Evolutionary conservation across 1,140 invertebrate genomes (phyloP).

Genomic region (Mya arenaria): DNA sequence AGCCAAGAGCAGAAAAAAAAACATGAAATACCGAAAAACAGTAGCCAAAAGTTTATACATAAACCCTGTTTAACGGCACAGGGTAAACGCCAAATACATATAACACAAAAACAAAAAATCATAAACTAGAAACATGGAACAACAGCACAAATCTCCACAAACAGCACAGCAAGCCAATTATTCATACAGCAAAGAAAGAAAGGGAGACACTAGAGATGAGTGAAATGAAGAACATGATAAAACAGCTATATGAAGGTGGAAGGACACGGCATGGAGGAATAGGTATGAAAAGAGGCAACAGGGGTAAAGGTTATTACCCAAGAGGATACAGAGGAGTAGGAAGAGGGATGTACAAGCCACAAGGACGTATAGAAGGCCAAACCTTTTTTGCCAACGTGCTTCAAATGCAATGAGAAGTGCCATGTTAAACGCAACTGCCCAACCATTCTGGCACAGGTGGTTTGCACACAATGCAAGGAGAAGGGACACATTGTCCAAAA

Average conservation of each 20-base stretch:
- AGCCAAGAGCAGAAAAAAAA: background rate
- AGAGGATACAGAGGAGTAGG: background rate
- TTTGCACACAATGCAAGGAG: constrained; percentile 9
- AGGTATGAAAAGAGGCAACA: background rate
- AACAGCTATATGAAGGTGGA: background rate
- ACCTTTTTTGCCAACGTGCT: no score
- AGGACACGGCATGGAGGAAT: background rate
- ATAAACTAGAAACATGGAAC: no score
- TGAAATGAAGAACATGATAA: constrained; percentile 18
- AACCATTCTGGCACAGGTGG: background rate
- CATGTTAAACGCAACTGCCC: constrained; percentile 14
- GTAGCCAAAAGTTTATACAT: no score
- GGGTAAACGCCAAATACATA: no score
- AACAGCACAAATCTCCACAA: no score
- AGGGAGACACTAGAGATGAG: no score
- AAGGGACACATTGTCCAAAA: constrained; percentile 18
- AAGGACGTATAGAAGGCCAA: no score
- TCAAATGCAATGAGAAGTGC: background rate
- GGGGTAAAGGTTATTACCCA: background rate
- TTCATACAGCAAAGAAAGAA: background rate
- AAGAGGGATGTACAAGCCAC: constrained; percentile 9
- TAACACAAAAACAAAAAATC: no score
- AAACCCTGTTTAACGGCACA: no score
- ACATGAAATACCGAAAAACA: no score
- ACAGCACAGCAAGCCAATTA: no score